Conservation (phyloP, 2,888 invertebrate genomes). For the Cheilosia scutellata region DNA sequence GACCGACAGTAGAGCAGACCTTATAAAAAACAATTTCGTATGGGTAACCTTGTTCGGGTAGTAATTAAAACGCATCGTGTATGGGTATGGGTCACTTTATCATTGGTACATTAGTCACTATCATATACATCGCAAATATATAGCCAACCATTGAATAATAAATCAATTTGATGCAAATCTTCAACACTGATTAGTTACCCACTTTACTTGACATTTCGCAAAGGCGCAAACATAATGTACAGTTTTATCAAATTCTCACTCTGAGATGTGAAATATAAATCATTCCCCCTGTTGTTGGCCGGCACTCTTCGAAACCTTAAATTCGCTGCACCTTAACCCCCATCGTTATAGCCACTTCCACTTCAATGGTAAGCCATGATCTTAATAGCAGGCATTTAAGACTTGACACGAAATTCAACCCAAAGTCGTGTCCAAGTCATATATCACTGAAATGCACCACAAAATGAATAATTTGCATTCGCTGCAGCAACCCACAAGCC, state of each 20-base stretch:
- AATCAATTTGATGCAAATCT: no score
- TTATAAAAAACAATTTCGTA: no score
- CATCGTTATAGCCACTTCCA: constrained; percentile 32
- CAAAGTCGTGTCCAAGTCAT: constrained; percentile 67
- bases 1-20: no score
- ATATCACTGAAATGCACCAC: constrained; percentile 55
- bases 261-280: neutral
- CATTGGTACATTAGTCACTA: no score
- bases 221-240: no score
- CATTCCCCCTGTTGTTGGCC: neutral
- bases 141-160: no score
- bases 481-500: constrained; percentile 46
- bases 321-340: constrained; percentile 64
- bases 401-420: constrained; percentile 15
- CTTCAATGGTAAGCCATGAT: constrained; percentile 66
- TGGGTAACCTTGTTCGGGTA: no score
- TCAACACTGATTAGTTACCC: no score
- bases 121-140: no score
- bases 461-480: constrained; percentile 62
- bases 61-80: no score
- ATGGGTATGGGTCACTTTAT: no score
- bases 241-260: neutral
- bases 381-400: constrained; percentile 60
- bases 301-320: constrained; percentile 1
- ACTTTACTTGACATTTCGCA: no score